Evolutionary conservation across 92 coral and sea anemone species (phyloP).

Genomic region (Diadumene lineata): DNA sequence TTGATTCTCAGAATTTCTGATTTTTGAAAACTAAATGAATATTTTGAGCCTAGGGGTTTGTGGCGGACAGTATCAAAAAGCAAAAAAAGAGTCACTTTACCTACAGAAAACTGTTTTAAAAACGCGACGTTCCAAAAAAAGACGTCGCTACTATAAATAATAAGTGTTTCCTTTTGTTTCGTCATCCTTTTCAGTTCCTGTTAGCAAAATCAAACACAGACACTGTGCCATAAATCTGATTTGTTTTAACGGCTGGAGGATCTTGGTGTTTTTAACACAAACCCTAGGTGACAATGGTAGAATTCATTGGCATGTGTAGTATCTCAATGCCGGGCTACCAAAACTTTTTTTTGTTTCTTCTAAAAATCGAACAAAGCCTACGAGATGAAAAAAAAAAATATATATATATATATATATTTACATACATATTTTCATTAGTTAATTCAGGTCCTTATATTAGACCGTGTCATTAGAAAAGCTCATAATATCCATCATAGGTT

Average conservation of each 20-base stretch:
- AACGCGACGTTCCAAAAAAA: too few relatives aligned
- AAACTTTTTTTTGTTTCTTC: neutral
- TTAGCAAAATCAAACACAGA: too few relatives aligned
- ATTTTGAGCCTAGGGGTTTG: neutral
- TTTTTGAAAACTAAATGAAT: neutral
- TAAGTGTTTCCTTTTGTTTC: too few relatives aligned
- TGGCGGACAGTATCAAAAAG: constrained; percentile 2
- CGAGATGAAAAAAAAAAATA: neutral
- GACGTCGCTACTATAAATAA: too few relatives aligned
- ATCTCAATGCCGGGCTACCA: neutral
- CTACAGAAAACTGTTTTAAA: too few relatives aligned
- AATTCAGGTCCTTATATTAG: too few relatives aligned
- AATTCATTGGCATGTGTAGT: constrained; percentile 6
- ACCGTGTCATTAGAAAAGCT: too few relatives aligned
- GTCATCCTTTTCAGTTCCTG: too few relatives aligned
- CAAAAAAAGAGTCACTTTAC: too few relatives aligned
- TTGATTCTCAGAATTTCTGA: too few relatives aligned
- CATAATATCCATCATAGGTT: neutral
- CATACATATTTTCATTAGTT: too few relatives aligned
- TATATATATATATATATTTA: too few relatives aligned
- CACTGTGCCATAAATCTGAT: neutral
- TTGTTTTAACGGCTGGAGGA: neutral
- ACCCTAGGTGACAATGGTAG: neutral
- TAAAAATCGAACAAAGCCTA: neutral
- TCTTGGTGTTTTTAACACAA: constrained; percentile 1